Conservation (phyloP, 1,140 invertebrate genomes). For the Octopus bimaculoides region DNA sequence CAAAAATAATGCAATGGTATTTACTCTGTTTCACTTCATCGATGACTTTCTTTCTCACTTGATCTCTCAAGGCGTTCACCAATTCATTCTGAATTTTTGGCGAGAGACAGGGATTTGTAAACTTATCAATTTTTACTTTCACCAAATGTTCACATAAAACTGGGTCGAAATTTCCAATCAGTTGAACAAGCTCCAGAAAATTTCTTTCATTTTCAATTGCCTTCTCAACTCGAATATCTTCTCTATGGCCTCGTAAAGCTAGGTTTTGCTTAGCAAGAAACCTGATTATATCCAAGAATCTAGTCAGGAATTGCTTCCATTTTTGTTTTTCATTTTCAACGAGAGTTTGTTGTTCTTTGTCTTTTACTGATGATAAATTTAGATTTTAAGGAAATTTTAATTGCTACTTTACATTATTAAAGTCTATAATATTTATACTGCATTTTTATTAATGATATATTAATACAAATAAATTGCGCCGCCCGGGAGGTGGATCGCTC, state of each 20-base stretch:
- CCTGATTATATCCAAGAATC: neutral
- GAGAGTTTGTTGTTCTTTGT: neutral
- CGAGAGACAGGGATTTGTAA: neutral
- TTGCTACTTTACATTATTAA: too few relatives aligned
- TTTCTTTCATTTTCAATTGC: neutral
- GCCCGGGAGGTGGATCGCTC: too few relatives aligned
- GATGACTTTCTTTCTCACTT: neutral
- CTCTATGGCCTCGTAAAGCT: neutral
- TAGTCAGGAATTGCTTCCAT: neutral
- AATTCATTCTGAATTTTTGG: slow-evolving; percentile 5
- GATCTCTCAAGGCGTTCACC: neutral
- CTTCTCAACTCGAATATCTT: neutral
- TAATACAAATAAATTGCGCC: too few relatives aligned
- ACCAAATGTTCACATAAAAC: neutral
- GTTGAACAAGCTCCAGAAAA: neutral
- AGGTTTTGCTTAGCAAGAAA: neutral
- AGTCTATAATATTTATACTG: too few relatives aligned
- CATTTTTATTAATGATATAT: too few relatives aligned
- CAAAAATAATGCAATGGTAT: too few relatives aligned
- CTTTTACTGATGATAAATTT: neutral
- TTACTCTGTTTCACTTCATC: neutral
- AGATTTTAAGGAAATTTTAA: too few relatives aligned
- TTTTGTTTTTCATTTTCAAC: neutral
- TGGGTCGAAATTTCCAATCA: neutral
- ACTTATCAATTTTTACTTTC: neutral